Conservation (phyloP, 2,113 vertebrate genomes). For the Emydura subglobosa region DNA sequence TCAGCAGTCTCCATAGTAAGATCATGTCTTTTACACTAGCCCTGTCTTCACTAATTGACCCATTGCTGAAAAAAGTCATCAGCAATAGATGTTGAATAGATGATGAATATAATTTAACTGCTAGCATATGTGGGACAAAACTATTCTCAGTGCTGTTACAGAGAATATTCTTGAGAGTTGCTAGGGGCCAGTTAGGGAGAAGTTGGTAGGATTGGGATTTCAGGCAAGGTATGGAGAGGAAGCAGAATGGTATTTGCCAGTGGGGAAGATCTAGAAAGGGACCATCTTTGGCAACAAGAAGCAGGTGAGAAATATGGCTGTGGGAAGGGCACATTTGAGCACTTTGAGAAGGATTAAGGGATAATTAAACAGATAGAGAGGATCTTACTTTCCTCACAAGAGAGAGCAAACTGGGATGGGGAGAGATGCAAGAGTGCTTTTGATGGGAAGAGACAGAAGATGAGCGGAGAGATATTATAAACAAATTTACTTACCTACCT, state of each 20-base stretch:
- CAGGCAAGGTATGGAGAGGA: background rate
- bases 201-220: background rate
- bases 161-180: background rate
- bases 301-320: background rate
- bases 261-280: background rate
- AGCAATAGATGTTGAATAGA: background rate
- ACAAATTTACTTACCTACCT: background rate
- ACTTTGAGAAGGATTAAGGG: background rate
- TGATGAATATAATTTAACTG: background rate
- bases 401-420: fast-evolving
- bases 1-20: background rate
- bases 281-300: background rate
- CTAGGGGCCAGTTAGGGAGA: background rate
- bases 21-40: background rate
- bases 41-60: background rate
- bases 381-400: fast-evolving
- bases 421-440: background rate
- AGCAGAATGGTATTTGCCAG: background rate
- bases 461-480: background rate
- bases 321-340: background rate
- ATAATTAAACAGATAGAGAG: background rate
- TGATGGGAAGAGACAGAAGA: background rate
- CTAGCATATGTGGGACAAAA: background rate
- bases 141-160: background rate
- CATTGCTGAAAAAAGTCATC: background rate